Evolutionary conservation across 2,888 invertebrate genomes (phyloP), one percentile per base, ranked within the genome.

Genomic region (Dyspetes luteomarginatus): DNA sequence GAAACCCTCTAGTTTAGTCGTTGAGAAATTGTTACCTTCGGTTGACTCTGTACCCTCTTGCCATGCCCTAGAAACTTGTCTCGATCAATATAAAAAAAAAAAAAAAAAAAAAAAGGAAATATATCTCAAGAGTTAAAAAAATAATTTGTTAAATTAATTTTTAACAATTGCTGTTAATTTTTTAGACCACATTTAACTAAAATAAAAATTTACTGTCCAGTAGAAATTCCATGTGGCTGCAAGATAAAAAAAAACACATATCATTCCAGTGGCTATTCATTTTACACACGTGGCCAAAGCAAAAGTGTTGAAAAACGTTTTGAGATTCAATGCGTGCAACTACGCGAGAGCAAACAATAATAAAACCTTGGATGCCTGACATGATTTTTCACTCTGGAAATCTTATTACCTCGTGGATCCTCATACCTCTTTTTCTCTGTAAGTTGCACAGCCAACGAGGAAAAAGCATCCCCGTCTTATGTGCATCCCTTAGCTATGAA

Each of bases 321-420:
- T 43, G 48, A 50, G 15, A 80, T 80, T 76, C 80, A 62, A 55
- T 55, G 67, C 76, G 62, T 52, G 65, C 58, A 60, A 30, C 52
- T 30, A 65, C 60, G 36, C 60, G 17, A 36, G 67, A 55, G 36
- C 48, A 45, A 36, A 76, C 67, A 76, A 76, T 76, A 67, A 68
- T 55, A 76, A 71, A 67, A 50, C 12, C 67, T 12, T n/a, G 19
- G 60, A 62, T 45, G 60, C 67, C 24, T 41, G 75, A 86, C 86
- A 86, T 62, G 81, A 43, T 72, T 86, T 76, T 85, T 86, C 85
- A 86, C 86, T 86, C 77, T 67, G 64, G 69, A 50, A 72, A 36
- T 64, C 68, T 82, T 75, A 86, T 83, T 74, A n/a, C 78, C 41
- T 56, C 41, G 64, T 82, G 80, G 74, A 56, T 79, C 62, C 17